Conservation (phyloP, 2,113 vertebrate species). For the Eulacestoma nigropectus region DNA sequence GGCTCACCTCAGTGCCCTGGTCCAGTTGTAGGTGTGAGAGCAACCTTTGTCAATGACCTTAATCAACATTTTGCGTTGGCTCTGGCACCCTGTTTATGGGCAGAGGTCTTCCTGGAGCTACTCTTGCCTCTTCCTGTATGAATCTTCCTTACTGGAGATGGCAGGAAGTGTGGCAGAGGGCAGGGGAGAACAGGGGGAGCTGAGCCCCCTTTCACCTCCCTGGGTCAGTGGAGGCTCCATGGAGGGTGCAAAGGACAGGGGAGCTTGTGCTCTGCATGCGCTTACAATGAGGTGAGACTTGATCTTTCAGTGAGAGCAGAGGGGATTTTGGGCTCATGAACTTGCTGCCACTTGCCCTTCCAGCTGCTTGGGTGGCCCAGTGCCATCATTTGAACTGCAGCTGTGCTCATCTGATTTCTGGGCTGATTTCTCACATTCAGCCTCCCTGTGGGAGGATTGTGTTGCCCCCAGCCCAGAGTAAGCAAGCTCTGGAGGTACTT, state of each 20-base stretch:
- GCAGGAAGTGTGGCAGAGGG: neutral
- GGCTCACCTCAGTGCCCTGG: neutral
- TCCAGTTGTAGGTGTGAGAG: neutral
- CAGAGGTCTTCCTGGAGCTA: neutral
- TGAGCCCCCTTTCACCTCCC: accelerated
- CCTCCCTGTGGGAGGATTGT: neutral
- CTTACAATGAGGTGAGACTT: neutral
- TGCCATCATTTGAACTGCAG: neutral
- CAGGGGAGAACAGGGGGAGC: neutral
- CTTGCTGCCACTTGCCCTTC: neutral
- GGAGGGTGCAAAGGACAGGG: neutral
- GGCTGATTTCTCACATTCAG: neutral
- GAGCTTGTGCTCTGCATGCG: neutral
- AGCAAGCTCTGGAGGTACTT: neutral
- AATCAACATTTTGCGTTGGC: neutral
- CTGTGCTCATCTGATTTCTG: neutral
- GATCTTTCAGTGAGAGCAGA: neutral
- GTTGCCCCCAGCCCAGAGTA: neutral
- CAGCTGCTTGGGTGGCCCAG: accelerated
- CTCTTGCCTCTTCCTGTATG: neutral
- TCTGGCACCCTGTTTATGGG: neutral
- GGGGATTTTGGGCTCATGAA: neutral
- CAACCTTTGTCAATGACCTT: neutral
- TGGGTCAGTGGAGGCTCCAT: accelerated
- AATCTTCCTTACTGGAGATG: neutral